phyloP scores from a whole-genome alignment of 2,888 invertebrate genomes.

The Apotomis betuletana region DNA sequence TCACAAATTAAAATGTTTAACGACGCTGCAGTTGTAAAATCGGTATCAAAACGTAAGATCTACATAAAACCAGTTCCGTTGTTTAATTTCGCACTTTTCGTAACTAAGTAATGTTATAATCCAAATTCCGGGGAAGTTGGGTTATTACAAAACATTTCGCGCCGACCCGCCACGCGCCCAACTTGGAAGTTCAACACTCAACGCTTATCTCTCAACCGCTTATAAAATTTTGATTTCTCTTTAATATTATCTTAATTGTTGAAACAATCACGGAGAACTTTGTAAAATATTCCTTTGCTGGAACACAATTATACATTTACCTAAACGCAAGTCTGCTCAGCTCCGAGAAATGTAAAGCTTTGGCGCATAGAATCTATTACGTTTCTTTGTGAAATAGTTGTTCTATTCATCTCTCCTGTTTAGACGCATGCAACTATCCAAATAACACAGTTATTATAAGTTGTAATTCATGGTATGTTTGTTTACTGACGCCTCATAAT shows the following conservation, averaged over 20 bases:
- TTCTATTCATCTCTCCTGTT: background rate
- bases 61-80: constrained; percentile 37
- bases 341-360: background rate
- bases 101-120: constrained; percentile 54
- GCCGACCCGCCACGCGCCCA: constrained; percentile 58
- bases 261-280: constrained; percentile 73
- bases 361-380: background rate
- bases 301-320: constrained; percentile 16
- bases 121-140: constrained; percentile 54
- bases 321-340: background rate
- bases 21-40: background rate
- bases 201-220: constrained; percentile 78
- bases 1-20: too few species aligned
- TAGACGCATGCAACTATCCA: background rate
- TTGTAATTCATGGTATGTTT: background rate
- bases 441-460: background rate
- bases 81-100: constrained; percentile 49
- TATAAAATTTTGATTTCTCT: constrained; percentile 80
- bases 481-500: background rate
- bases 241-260: constrained; percentile 80
- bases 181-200: constrained; percentile 77
- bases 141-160: constrained; percentile 58
- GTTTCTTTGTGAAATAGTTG: background rate
- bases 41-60: background rate
- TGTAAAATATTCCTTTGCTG: constrained; percentile 63